These are phyloP conservation scores for Catharus fuscescens DNA, from an alignment of 2,113 vertebrate genomes.

Conservation along the genomic window DNA sequence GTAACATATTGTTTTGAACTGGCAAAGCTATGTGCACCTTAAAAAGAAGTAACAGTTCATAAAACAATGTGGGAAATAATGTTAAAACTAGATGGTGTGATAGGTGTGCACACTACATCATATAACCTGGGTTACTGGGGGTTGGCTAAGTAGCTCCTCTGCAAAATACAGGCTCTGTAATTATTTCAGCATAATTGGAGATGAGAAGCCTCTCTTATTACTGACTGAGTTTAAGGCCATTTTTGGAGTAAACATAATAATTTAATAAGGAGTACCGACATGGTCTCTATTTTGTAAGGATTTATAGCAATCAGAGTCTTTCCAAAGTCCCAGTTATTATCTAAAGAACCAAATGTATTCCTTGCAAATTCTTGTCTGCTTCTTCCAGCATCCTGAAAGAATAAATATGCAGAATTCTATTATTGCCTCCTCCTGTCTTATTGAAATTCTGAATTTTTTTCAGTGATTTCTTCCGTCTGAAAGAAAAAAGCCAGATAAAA, in stretches of 20 bases:
- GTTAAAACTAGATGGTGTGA: neutral
- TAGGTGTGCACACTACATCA: neutral
- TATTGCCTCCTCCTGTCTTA: neutral
- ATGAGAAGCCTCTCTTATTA: neutral
- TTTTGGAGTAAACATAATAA: neutral
- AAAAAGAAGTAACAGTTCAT: neutral
- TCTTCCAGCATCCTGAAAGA: neutral
- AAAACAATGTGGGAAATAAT: neutral
- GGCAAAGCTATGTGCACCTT: neutral
- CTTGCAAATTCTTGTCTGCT: neutral
- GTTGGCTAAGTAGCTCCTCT: neutral
- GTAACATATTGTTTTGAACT: neutral
- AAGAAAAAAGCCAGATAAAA: neutral
- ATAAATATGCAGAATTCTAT: neutral
- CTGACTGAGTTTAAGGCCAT: neutral
- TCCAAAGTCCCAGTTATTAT: neutral
- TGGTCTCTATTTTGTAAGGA: neutral
- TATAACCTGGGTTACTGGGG: neutral
- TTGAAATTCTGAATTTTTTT: neutral
- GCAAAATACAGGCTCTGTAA: neutral
- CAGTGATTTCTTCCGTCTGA: neutral
- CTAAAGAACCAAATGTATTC: neutral
- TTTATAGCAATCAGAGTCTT: neutral
- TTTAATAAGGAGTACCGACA: neutral
- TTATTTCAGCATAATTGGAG: conserved; percentile 16